A percentile compares a stretch with the other conserved stretches of the same genome.
Conservation (phyloP, 1,140 invertebrate genomes). For the Tachypleus tridentatus region DNA sequence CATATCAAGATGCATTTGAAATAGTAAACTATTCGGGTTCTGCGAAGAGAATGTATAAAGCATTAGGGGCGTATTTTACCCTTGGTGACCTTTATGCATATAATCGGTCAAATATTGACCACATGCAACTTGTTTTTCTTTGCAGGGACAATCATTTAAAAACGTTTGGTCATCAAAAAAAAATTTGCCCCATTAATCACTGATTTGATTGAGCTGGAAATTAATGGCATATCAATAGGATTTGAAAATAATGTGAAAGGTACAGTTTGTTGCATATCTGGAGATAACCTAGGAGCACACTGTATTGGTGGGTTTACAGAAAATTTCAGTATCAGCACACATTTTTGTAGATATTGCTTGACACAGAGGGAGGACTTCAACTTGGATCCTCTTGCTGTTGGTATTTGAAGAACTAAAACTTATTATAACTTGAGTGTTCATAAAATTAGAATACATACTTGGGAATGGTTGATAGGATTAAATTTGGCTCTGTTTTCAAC, state of each 20-base stretch:
- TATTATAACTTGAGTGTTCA: too few species aligned
- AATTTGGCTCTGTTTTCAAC: too few species aligned
- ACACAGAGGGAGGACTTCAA: too few species aligned
- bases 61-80: background rate
- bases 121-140: background rate
- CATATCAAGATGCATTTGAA: slow-evolving; percentile 1
- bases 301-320: slow-evolving; percentile 5
- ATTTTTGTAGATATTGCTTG: too few species aligned
- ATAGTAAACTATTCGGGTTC: background rate
- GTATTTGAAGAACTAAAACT: too few species aligned
- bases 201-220: slow-evolving; percentile 3
- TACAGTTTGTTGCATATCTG: background rate
- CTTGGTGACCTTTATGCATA: background rate
- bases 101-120: background rate
- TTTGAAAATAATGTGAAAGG: background rate
- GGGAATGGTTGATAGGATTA: too few species aligned
- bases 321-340: background rate
- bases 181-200: background rate
- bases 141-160: slow-evolving; percentile 1
- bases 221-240: background rate
- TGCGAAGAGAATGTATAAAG: background rate
- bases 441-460: too few species aligned
- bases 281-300: slow-evolving; percentile 3
- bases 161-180: background rate
- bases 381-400: too few species aligned